Conservation (phyloP, 2,113 vertebrate species). For the Catharus fuscescens region DNA sequence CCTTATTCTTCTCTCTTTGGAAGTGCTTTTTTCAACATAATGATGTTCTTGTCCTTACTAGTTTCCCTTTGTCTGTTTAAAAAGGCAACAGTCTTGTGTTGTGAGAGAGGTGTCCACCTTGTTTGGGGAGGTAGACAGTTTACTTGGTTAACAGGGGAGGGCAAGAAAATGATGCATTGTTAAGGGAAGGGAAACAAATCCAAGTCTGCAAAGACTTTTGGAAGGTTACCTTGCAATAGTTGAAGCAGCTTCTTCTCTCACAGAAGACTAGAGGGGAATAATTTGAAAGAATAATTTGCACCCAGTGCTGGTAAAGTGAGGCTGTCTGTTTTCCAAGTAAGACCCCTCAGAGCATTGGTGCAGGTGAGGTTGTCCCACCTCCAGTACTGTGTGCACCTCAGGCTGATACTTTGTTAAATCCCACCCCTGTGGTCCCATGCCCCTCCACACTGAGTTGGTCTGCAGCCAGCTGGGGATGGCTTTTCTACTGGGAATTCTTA, state of each 20-base stretch:
- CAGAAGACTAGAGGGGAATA: not conserved
- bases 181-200: not conserved
- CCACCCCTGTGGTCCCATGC: rapidly evolving
- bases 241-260: not conserved
- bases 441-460: rapidly evolving
- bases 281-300: not conserved
- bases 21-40: not conserved
- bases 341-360: not conserved
- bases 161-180: not conserved
- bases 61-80: not conserved
- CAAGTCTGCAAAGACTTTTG: not conserved
- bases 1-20: not conserved
- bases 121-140: not conserved
- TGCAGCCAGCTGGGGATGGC: not conserved
- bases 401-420: not conserved
- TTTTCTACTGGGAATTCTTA: not conserved
- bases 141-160: not conserved
- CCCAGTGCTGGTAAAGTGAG: not conserved
- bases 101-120: not conserved
- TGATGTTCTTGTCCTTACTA: not conserved
- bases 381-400: not conserved
- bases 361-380: not conserved
- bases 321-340: not conserved
- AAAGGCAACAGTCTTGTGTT: not conserved
- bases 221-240: not conserved